Evolutionary conservation across 1,140 invertebrate genomes (phyloP).

Genomic region (Bombyx mori): DNA sequence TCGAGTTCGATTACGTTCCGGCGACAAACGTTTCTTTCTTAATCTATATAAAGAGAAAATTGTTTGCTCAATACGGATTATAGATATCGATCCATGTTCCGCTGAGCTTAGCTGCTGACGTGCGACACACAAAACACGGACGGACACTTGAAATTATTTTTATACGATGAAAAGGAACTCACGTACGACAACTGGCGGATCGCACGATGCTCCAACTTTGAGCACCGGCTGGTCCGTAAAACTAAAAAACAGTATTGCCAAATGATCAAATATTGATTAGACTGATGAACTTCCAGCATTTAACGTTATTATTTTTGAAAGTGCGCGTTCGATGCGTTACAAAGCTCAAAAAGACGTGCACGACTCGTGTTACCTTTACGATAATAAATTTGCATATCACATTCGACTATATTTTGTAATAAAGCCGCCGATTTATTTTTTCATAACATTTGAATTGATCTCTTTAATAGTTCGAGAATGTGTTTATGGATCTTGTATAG

Average conservation of each 20-base stretch:
- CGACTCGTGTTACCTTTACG: not conserved
- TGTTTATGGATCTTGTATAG: constrained; percentile 36
- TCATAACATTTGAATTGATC: constrained; percentile 54
- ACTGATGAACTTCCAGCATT: constrained; percentile 40
- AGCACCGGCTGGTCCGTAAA: constrained; percentile 19
- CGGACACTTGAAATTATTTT: constrained; percentile 43
- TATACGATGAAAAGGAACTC: not conserved
- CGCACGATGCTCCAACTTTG: constrained; percentile 11
- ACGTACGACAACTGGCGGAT: not conserved
- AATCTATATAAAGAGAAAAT: constrained; percentile 4
- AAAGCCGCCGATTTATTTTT: constrained; percentile 8
- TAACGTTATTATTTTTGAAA: constrained; percentile 1
- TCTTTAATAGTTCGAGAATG: constrained; percentile 53
- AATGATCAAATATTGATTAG: constrained; percentile 66
- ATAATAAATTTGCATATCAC: constrained; percentile 51
- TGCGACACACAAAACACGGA: constrained; percentile 18
- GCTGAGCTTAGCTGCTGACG: constrained; percentile 23
- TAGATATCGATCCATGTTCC: constrained; percentile 14
- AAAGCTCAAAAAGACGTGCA: constrained; percentile 10
- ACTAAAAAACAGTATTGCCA: constrained; percentile 61
- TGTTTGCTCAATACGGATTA: constrained; percentile 33
- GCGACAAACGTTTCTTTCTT: not conserved
- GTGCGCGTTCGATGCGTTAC: not conserved
- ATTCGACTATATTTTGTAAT: constrained; percentile 14
- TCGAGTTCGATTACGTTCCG: no score